Evolutionary conservation across 2,888 invertebrate genomes (phyloP), one percentile per base, ranked within the genome.

Genomic region (Lithodes maja): DNA sequence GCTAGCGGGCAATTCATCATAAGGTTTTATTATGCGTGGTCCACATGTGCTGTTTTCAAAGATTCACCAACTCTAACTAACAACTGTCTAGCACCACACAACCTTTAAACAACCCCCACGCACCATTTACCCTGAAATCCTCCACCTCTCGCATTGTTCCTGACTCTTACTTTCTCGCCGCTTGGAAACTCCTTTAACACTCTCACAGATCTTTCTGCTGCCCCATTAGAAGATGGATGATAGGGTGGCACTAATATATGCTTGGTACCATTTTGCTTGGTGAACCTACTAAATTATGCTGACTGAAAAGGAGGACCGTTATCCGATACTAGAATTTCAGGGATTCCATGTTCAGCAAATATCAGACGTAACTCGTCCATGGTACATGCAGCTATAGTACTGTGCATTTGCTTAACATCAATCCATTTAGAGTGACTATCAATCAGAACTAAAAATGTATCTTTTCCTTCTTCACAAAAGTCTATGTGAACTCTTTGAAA

Each of bases 251-350:
- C 74, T 74, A 74, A 15, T 17, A 74, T 74, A 33, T 74, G 74
- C n/a, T 74, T 74, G n/a, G 1, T 74, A 74, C 74, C 74, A 74
- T 74, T 74, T 33, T 17, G 74, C 33, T 74, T 74, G 33, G 33
- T n/a, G n/a, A 74, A 74, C 33, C 33, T 74, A 74, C 33, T 74
- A 74, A 68, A 74, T 74, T 74, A 5, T 74, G 74, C 33, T 15
- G 74, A 74, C 74, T 74, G 33, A 74, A 74, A 74, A n/a, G 74
- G 74, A 74, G 74, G 74, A 33, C 74, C 74, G n/a, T 74, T 74
- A 74, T 74, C 74, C 5, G 74, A 74, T 17, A 74, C 74, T 17
- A 74, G 33, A 12, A 74, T 74, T 74, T 74, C 74, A 74, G 74
- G n/a, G n/a, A 15, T 74, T n/a, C 33, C 33, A 33, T n/a, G 74